Percentiles rank a stretch among this genome's conserved stretches.
Conservation (phyloP, 1,140 invertebrate genomes). For the Caenorhabditis brenneri region DNA sequence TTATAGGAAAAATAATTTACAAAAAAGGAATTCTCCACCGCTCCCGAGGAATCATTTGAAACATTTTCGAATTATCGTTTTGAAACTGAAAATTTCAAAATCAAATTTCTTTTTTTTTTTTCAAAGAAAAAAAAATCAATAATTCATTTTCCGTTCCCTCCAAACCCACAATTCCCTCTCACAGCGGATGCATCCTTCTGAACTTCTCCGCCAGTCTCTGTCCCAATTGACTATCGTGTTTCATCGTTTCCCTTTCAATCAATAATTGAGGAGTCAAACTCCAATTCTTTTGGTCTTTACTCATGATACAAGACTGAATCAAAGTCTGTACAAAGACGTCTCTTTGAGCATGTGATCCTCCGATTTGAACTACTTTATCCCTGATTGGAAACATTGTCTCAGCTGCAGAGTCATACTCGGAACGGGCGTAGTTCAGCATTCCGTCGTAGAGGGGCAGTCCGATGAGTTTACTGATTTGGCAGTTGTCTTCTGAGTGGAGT, state of each 20-base stretch:
- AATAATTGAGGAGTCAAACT: constrained; percentile 51
- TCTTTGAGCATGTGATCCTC: constrained; percentile 75
- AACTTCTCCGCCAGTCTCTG: constrained; percentile 22
- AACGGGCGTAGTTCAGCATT: constrained; percentile 12
- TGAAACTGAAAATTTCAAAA: too few species aligned
- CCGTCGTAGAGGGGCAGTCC: constrained; percentile 70
- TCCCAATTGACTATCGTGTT: background rate
- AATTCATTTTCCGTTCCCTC: too few species aligned
- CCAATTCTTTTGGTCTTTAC: constrained; percentile 58
- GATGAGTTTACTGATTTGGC: constrained; percentile 60
- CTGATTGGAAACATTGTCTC: constrained; percentile 72
- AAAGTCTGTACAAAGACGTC: constrained; percentile 73
- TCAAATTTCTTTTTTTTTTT: too few species aligned
- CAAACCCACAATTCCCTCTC: too few species aligned
- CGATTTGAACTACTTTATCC: constrained; percentile 72
- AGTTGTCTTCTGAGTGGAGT: background rate
- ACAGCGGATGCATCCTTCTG: background rate
- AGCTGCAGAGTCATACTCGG: constrained; percentile 69
- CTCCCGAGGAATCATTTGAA: too few species aligned
- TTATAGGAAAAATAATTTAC: too few species aligned
- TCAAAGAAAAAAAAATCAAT: too few species aligned
- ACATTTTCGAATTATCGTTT: too few species aligned
- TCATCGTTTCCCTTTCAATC: constrained; percentile 8
- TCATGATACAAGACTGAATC: constrained; percentile 72
- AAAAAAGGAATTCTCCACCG: too few species aligned